Evolutionary conservation across 2,888 invertebrate genomes (phyloP), one percentile per base, ranked within the genome.

Genomic region (Ochlodes sylvanus): DNA sequence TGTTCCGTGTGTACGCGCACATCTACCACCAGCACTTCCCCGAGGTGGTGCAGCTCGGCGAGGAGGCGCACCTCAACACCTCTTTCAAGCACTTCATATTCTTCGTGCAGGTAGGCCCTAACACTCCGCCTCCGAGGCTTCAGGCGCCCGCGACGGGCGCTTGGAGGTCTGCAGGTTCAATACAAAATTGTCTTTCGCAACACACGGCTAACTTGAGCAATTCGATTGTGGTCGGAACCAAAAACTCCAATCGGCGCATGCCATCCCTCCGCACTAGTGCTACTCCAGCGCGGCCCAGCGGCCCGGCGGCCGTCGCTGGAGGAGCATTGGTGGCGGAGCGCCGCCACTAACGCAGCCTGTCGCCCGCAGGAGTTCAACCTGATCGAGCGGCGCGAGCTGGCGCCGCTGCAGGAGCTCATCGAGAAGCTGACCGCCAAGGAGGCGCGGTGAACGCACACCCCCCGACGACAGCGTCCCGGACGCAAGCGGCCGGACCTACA

Each of bases 71-170:
- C 90, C 95, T 99, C 78, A 99, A 99, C 93, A 99, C 99, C 71
- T 99, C 99, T 77, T 99, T 99, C 94, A 99, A 99, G 88, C 99
- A 99, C 94, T 99, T 99, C 90, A 99, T 99, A 85, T 99, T 98
- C 94, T 98, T 98, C 86, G 98, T 98, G 72, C 97, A 98, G 94
- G 98, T 96, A 62, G 5, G 0, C 19, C n/a, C n/a, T n/a, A n/a
- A n/a, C n/a, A n/a, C n/a, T n/a, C n/a, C n/a, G n/a, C n/a, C n/a
- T n/a, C n/a, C n/a, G n/a, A n/a, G n/a, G n/a, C n/a, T n/a, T n/a
- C n/a, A n/a, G n/a, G n/a, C n/a, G n/a, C n/a, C n/a, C n/a, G n/a
- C n/a, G n/a, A n/a, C n/a, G n/a, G n/a, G n/a, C n/a, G n/a, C n/a
- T n/a, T n/a, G n/a, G n/a, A n/a, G n/a, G n/a, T n/a, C n/a, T n/a